These are phyloP conservation scores for Phrynosoma platyrhinos DNA, from an alignment of 2,113 vertebrate species.

Conservation along the genomic window DNA sequence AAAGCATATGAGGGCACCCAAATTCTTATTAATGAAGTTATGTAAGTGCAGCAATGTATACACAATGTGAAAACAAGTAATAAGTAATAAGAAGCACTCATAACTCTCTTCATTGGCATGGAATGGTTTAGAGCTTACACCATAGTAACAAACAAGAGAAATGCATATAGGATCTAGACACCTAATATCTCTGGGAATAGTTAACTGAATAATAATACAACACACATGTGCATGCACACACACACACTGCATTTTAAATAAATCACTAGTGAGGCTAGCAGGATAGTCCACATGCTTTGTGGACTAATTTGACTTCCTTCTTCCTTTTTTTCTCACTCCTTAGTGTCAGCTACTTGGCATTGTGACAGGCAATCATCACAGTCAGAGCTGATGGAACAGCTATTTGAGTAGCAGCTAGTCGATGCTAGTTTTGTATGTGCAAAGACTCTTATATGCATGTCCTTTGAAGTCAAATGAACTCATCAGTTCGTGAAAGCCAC, in stretches of 20 bases:
- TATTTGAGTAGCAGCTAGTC: not conserved
- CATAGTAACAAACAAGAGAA: not conserved
- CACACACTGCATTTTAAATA: not conserved
- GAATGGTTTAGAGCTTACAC: not conserved
- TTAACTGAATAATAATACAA: no score
- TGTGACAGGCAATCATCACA: not conserved
- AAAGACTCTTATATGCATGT: not conserved
- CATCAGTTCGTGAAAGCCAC: not conserved
- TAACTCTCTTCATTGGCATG: not conserved
- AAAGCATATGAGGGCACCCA: not conserved
- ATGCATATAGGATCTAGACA: not conserved
- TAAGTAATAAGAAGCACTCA: not conserved
- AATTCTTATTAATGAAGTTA: not conserved
- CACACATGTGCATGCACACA: no score
- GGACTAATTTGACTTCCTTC: not conserved
- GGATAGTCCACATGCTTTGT: not conserved
- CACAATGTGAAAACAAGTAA: not conserved
- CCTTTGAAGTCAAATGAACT: not conserved
- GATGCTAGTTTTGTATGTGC: not conserved
- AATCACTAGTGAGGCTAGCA: not conserved
- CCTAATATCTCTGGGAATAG: not conserved
- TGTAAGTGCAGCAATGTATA: not conserved
- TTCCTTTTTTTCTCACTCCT: not conserved
- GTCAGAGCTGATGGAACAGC: not conserved
- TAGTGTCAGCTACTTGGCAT: not conserved